Base-by-base conservation (phyloP, 2,797 vertebrate species). In the Allobates femoralis region DNA sequence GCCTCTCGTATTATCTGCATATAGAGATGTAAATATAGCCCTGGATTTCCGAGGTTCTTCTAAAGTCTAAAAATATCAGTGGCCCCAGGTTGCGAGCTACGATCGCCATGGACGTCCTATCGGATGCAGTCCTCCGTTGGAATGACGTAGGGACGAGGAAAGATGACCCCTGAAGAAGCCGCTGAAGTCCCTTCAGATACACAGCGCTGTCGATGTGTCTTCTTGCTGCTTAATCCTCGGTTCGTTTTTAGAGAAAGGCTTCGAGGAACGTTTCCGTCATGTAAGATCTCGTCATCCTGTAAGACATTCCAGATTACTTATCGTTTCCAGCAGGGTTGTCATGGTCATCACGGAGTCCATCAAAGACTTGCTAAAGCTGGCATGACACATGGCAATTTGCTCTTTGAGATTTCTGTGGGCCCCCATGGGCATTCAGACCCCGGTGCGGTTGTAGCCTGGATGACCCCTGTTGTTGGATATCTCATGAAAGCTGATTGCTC, bases 211-310 rank as follows among this genome's bases (percentile, higher is more conserved):
- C 6, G 19, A 55, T 30, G 51, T 11, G 53, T 55, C 28, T 77
- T 53, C 53, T 77, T 77, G 51, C 74, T 6, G 37, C 28, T 75
- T n/a, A 50, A 11, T 75, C 37, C 73, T 77, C n/a, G 16, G 30
- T 55, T 77, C 53, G n/a, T 56, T 53, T 77, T 77, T 56, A 12
- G 26, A 77, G 69, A 46, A 73, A 23, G 37, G 69, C 69, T 73
- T 23, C 83, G 88, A 88, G 88, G 81, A 82, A 76, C 69, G 69
- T 73, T 73, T 37, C 69, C 46, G 37, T 46, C 69, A 16, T n/a
- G 37, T n/a, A 19, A 21, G 15, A 77, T 77, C 51, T 77, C 19
- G 7, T 77, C 74, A 77, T 32, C 50, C 51, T 55, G 26, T 32
- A 50, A 77, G 51, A 53, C 51, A 32, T 55, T 28, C 74, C 51